Base-by-base conservation (phyloP, 2,113 vertebrate species). In the Nothoprocta perdicaria region DNA sequence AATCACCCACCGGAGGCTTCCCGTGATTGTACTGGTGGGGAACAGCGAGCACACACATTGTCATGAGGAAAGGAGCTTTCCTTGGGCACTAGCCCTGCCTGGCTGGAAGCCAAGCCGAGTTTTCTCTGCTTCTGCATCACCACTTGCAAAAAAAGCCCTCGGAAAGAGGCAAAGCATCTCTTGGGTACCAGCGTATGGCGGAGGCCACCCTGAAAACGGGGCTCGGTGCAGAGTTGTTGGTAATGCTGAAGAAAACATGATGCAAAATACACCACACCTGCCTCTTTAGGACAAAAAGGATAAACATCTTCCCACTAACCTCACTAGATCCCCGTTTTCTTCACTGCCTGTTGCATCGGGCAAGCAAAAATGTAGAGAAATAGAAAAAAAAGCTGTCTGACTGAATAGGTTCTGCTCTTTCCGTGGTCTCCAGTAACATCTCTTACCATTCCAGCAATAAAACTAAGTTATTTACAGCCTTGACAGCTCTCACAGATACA, bases 391-490 rank as follows among this genome's bases (percentile, higher is more conserved):
- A 40, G 41, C 46, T 77, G 68, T 80, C 53, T 80, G 78, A 53
- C 7, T 46, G 16, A 86, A 57, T 41, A 82, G n/a, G 40, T 91
- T 80, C 75, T 85, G 72, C 62, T 89, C 61, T 67, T 68, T 50
- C 79, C 80, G 19, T 60, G 48, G 69, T 33, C 67, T 87, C 40
- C 79, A 75, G 75, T 87, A 65, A 71, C 23, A 88, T 61, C 80
- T 82, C 84, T 83, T 77, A 89, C 65, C 72, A 83, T 40, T 13
- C 69, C 75, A 69, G 81, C 60, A 88, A 86, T 65, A 86, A 86
- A 93, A 96, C 27, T n/a, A 66, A 78, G 73, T 69, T 87, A 84
- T 91, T 93, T 80, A 84, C 79, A 38, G 71, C 82, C 71, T 80
- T 89, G 89, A 93, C 80, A 95, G 8, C 74, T 78, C 65, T 90